These are phyloP conservation scores for Adelognathus sp. DNA, from an alignment of 2,888 invertebrate genomes.

Conservation along the genomic window DNA sequence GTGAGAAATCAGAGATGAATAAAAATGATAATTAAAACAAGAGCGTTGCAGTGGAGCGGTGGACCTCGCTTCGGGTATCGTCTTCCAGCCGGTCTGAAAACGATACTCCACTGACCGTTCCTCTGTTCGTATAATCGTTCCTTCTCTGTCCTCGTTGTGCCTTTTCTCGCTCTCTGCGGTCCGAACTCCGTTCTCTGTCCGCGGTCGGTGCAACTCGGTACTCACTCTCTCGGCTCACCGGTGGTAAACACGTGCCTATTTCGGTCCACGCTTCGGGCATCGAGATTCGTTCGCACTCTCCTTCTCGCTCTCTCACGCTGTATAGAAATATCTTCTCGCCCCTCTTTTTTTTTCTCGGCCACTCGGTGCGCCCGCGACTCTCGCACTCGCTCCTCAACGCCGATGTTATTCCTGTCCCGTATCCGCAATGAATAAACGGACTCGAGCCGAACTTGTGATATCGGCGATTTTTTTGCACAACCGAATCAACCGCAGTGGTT, in stretches of 20 bases:
- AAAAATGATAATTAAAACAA: constrained; percentile 77
- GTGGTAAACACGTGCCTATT: constrained; percentile 59
- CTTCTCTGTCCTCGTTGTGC: constrained; percentile 14
- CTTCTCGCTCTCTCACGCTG: background rate
- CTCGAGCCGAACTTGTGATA: constrained; percentile 20
- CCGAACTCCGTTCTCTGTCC: background rate
- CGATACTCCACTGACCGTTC: constrained; percentile 69
- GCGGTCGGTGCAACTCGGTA: constrained; percentile 30
- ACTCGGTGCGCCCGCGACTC: background rate
- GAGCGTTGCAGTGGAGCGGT: constrained; percentile 58
- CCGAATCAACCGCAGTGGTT: background rate
- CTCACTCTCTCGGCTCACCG: constrained; percentile 28
- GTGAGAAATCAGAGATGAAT: constrained; percentile 73
- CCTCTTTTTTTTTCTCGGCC: background rate
- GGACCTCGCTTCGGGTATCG: constrained; percentile 70
- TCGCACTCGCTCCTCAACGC: constrained; percentile 27
- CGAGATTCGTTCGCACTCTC: constrained; percentile 24
- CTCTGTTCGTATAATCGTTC: constrained; percentile 33
- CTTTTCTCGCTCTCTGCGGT: constrained; percentile 21
- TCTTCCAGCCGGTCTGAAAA: constrained; percentile 74
- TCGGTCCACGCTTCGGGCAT: constrained; percentile 50
- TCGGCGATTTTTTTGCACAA: constrained; percentile 13
- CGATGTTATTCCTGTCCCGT: constrained; percentile 33
- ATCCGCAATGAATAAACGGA: background rate
- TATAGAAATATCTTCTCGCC: constrained; percentile 19